Conservation (phyloP, 2,888 invertebrate species). For the Netelia melanura region DNA sequence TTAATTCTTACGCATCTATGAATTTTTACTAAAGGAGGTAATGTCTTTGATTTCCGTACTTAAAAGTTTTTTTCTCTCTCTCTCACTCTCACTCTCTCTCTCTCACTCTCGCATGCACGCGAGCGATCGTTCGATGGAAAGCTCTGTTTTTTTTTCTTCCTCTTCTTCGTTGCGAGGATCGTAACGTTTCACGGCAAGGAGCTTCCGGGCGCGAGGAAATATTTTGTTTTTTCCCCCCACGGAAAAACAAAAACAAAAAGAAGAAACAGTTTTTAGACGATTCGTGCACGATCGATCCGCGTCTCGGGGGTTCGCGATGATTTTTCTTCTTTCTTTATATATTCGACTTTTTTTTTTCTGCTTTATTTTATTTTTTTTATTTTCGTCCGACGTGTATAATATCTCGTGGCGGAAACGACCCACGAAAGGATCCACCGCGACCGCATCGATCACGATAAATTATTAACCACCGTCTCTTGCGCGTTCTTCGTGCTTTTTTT, state of each 20-base stretch:
- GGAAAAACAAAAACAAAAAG: conserved; percentile 5
- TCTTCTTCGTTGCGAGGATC: conserved; percentile 32
- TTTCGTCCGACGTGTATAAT: neutral
- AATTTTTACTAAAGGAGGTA: conserved; percentile 67
- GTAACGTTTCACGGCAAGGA: neutral
- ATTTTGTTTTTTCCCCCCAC: neutral
- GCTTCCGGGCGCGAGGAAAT: neutral
- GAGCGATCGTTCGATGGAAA: conserved; percentile 29
- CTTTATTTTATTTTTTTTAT: neutral
- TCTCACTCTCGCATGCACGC: neutral
- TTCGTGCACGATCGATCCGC: conserved; percentile 49
- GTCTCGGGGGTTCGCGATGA: conserved; percentile 19
- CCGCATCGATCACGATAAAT: conserved; percentile 33
- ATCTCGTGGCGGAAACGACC: too few relatives aligned
- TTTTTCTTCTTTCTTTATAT: neutral
- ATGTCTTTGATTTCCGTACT: conserved; percentile 69
- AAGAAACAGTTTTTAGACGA: conserved; percentile 34
- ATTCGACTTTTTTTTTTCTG: conserved; percentile 1
- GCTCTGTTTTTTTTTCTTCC: conserved; percentile 8
- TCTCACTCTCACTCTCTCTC: neutral
- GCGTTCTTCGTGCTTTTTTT: conserved; percentile 26
- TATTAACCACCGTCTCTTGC: neutral
- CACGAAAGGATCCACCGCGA: neutral
- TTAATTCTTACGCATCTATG: conserved; percentile 63
- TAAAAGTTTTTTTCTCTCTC: conserved; percentile 44